phyloP scores from a whole-genome alignment of 2,113 vertebrate genomes.

The Athene noctua region DNA sequence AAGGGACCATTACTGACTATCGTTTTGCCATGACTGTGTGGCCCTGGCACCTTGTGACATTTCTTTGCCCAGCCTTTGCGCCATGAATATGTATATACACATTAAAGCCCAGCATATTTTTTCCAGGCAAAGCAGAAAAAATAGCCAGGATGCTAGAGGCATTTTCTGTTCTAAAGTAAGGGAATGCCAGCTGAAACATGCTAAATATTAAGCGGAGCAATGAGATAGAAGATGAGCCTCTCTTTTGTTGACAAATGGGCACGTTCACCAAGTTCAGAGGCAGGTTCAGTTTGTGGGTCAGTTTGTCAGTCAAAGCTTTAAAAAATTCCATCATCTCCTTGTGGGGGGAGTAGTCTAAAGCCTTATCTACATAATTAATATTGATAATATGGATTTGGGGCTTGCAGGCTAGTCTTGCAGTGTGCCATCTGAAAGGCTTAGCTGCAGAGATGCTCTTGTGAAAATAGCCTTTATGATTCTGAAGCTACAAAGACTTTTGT shows the following conservation, averaged over 20 bases:
- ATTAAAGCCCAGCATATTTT: not conserved
- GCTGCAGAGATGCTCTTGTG: not conserved
- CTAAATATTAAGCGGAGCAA: not conserved
- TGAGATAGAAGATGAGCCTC: not conserved
- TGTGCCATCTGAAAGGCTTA: not conserved
- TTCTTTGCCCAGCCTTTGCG: not conserved
- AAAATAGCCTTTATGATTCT: not conserved
- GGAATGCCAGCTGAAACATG: not conserved
- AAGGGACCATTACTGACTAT: not conserved
- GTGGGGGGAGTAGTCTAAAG: not conserved
- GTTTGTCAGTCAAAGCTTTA: not conserved
- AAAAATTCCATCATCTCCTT: not conserved
- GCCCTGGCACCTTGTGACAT: not conserved
- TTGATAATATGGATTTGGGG: not conserved
- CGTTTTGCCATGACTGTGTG: not conserved
- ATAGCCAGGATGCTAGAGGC: not conserved
- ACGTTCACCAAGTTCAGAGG: not conserved
- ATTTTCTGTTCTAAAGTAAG: not conserved
- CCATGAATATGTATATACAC: not conserved
- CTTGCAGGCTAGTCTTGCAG: not conserved
- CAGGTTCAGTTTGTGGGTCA: not conserved
- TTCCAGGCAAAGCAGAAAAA: not conserved
- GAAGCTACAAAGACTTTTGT: not conserved
- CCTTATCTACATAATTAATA: slow-evolving; percentile 3
- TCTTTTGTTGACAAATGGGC: not conserved